Conservation (phyloP, 2,888 invertebrate species). For the Acleris laterana region DNA sequence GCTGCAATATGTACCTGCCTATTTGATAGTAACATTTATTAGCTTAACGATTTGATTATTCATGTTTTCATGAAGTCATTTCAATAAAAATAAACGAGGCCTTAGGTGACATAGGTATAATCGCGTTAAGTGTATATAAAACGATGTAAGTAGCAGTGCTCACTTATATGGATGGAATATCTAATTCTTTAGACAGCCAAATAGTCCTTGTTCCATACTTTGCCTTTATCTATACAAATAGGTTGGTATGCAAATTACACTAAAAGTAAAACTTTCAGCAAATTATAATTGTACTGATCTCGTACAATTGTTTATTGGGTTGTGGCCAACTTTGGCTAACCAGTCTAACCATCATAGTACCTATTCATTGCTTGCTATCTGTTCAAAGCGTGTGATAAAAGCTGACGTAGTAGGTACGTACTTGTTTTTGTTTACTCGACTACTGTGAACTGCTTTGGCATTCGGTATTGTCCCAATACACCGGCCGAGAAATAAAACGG, state of each 20-base stretch:
- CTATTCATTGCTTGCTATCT: conserved; percentile 20
- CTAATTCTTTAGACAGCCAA: no score
- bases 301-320: conserved; percentile 45
- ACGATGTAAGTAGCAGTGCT: no score
- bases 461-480: conserved; percentile 14
- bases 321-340: conserved; percentile 45
- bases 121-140: no score
- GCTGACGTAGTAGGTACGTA: conserved; percentile 6
- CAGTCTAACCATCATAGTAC: conserved; percentile 3
- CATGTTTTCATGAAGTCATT: background rate
- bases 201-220: no score
- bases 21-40: background rate
- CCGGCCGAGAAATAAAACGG: no score
- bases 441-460: conserved; percentile 7
- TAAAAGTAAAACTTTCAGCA: conserved; percentile 16
- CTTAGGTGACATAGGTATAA: background rate
- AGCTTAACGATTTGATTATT: conserved; percentile 6
- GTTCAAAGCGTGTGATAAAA: conserved; percentile 25
- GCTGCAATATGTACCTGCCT: background rate
- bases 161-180: no score
- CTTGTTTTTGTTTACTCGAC: conserved; percentile 31
- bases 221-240: no score
- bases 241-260: no score
- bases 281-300: conserved; percentile 40
- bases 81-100: background rate